phyloP scores from a whole-genome alignment of 2,888 invertebrate genomes.

The Lasioglossum leucozonium region DNA sequence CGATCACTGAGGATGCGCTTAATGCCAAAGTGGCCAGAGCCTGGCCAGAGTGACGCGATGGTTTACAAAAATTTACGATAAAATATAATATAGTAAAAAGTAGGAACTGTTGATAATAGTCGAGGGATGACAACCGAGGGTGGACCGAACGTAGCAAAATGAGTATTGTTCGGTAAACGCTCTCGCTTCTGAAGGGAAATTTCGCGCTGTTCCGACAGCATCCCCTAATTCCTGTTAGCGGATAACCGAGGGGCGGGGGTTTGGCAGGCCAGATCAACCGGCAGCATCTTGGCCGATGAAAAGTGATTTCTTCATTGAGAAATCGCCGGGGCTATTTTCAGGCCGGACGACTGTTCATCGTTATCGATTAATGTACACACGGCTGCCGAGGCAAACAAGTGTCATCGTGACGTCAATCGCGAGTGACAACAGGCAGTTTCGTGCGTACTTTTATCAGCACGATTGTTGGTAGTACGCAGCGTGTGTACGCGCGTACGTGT shows the following conservation, averaged over 20 bases:
- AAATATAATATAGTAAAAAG: no score
- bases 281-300: neutral
- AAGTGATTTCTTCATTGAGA: slow-evolving; percentile 36
- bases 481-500: neutral
- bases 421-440: slow-evolving; percentile 49
- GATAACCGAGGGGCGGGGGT: neutral
- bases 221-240: neutral
- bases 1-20: no score
- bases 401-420: slow-evolving; percentile 72
- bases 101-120: no score
- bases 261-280: neutral
- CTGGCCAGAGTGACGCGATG: no score
- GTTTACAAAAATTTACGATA: no score
- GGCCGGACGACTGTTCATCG: slow-evolving; percentile 51
- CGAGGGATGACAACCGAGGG: no score
- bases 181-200: neutral
- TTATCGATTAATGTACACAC: slow-evolving; percentile 55
- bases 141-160: no score
- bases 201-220: neutral
- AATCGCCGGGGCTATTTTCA: slow-evolving; percentile 48
- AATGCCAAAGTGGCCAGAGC: no score
- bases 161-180: neutral
- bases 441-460: slow-evolving; percentile 51
- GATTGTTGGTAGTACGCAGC: slow-evolving; percentile 26
- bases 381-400: slow-evolving; percentile 63